These are phyloP conservation scores for Sinocyclocheilus anshuiensis DNA, from an alignment of 2,113 vertebrate genomes.

Conservation along the genomic window DNA sequence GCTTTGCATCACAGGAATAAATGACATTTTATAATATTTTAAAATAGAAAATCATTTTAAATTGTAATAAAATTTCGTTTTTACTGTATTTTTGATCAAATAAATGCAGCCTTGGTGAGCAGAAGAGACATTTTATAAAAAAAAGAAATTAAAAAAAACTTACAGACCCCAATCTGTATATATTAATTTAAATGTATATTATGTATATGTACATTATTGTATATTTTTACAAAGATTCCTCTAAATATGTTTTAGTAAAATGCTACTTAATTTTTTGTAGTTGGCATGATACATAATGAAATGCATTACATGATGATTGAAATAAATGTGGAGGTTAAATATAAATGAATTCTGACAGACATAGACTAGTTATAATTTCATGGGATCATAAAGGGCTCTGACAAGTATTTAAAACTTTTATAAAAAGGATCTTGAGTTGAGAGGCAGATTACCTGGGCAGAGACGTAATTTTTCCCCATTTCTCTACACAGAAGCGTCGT, in stretches of 20 bases:
- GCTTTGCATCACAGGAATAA: not conserved
- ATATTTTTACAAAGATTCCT: not conserved
- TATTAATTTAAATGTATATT: not conserved
- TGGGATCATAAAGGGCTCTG: too few species aligned
- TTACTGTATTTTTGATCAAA: not conserved
- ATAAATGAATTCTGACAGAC: not conserved
- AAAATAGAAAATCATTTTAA: not conserved
- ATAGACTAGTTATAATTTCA: not conserved
- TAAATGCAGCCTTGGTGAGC: not conserved
- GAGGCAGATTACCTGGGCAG: constrained; percentile 85
- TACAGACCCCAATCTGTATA: not conserved
- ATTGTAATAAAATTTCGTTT: not conserved
- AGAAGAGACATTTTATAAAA: not conserved
- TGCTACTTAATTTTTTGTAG: not conserved
- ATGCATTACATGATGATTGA: not conserved
- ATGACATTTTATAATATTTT: not conserved
- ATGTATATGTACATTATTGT: not conserved
- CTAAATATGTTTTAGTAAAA: not conserved
- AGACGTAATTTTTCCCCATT: constrained; percentile 97
- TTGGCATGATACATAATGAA: not conserved
- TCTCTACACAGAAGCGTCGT: constrained; percentile 95
- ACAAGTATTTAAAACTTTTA: too few species aligned
- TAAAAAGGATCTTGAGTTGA: too few species aligned
- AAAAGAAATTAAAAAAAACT: not conserved
- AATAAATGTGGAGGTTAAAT: not conserved